Conservation (phyloP, 1,140 invertebrate genomes). For the Drosophila kepulauana region DNA sequence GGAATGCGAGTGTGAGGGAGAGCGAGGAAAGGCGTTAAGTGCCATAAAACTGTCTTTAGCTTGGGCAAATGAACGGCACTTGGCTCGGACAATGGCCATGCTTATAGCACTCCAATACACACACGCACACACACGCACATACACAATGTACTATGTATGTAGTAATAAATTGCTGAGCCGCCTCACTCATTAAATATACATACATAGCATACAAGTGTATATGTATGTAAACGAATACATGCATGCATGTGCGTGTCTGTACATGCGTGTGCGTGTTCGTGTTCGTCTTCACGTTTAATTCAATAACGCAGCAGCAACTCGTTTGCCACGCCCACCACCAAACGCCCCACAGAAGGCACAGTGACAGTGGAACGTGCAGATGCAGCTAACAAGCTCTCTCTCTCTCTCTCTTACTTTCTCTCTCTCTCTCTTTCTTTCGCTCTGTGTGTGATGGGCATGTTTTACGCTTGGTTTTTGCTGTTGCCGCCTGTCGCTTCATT, state of each 20-base stretch:
- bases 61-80: conserved; percentile 34
- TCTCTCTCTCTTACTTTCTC: neutral
- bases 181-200: conserved; percentile 40
- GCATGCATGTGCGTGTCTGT: neutral
- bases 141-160: neutral
- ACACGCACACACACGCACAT: neutral
- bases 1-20: too few species aligned
- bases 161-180: conserved; percentile 44
- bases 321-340: conserved; percentile 44
- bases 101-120: conserved; percentile 16
- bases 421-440: neutral
- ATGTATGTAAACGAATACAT: neutral
- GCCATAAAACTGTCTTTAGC: conserved; percentile 49
- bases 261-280: neutral
- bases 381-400: conserved; percentile 21
- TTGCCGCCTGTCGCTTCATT: conserved; percentile 28
- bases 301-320: conserved; percentile 73
- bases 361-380: conserved; percentile 28
- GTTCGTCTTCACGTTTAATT: conserved; percentile 63
- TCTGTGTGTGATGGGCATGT: conserved; percentile 27
- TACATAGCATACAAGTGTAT: too few species aligned
- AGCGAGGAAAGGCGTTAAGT: conserved; percentile 23
- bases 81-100: conserved; percentile 26
- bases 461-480: conserved; percentile 33
- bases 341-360: conserved; percentile 37